phyloP scores from a whole-genome alignment of 92 coral and sea anemone genomes.

The Porites divaricata region DNA sequence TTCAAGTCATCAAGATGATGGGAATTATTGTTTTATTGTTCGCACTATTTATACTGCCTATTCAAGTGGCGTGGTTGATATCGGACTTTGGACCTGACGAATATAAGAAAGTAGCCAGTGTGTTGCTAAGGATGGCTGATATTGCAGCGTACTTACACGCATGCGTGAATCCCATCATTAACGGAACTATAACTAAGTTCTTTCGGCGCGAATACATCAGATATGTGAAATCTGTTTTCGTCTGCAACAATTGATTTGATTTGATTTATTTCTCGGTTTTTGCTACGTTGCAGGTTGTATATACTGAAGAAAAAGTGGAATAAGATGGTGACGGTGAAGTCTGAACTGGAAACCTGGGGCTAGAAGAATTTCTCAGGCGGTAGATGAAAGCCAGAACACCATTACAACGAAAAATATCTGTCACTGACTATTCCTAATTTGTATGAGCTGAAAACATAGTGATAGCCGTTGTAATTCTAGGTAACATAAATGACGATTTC shows the following conservation, averaged over 20 bases:
- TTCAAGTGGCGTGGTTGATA: constrained; percentile 63
- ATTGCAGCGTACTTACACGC: constrained; percentile 63
- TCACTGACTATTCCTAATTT: too few relatives aligned
- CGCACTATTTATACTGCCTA: constrained; percentile 62
- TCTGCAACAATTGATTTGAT: background rate
- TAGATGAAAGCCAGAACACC: too few relatives aligned
- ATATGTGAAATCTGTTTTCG: constrained; percentile 14
- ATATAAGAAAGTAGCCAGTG: constrained; percentile 17
- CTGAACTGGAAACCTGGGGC: too few relatives aligned
- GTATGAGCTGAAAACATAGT: too few relatives aligned
- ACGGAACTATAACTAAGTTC: constrained; percentile 57
- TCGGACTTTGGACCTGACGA: constrained; percentile 47
- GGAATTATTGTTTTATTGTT: constrained; percentile 55
- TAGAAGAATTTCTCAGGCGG: too few relatives aligned
- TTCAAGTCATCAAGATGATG: constrained; percentile 61
- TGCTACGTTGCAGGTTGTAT: too few relatives aligned
- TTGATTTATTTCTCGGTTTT: too few relatives aligned
- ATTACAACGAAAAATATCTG: too few relatives aligned
- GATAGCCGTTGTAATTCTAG: too few relatives aligned
- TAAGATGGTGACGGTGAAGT: too few relatives aligned
- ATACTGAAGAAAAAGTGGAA: too few relatives aligned
- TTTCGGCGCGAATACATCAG: constrained; percentile 51
- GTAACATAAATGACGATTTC: too few relatives aligned
- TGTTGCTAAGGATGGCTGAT: constrained; percentile 53
- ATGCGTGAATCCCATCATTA: constrained; percentile 60